These are phyloP conservation scores for Dryadula phaetusa DNA, from an alignment of 2,888 invertebrate species.

Conservation along the genomic window DNA sequence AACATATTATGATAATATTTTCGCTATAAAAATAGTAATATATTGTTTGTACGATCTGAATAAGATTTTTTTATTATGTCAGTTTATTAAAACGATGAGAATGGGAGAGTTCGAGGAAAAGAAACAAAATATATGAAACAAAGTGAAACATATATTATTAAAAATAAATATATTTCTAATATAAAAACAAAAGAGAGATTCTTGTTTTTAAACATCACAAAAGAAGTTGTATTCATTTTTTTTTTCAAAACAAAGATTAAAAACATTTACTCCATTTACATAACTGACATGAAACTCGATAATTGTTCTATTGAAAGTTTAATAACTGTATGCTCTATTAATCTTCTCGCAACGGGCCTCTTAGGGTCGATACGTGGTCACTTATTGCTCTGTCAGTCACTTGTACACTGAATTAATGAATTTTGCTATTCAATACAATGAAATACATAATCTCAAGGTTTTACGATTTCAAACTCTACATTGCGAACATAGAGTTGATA, in stretches of 20 bases:
- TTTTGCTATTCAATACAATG: constrained; percentile 46
- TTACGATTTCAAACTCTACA: constrained; percentile 21
- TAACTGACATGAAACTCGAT: constrained; percentile 28
- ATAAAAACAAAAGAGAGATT: neutral
- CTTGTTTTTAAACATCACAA: neutral
- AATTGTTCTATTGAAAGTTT: constrained; percentile 39
- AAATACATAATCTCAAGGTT: constrained; percentile 26
- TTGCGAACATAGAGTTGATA: constrained; percentile 6
- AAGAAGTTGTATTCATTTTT: neutral
- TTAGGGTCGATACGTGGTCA: constrained; percentile 50
- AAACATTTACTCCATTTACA: constrained; percentile 25
- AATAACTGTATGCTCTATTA: constrained; percentile 51
- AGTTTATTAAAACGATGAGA: neutral
- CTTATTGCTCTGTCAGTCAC: constrained; percentile 57
- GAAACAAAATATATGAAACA: neutral
- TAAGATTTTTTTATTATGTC: neutral
- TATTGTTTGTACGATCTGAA: neutral
- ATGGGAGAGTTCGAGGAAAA: neutral
- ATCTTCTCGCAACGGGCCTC: constrained; percentile 53
- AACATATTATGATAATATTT: neutral
- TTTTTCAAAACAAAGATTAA: neutral
- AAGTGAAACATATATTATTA: no score
- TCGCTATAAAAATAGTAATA: neutral
- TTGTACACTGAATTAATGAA: constrained; percentile 54
- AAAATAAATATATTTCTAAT: neutral